Evolutionary conservation across 2,797 vertebrate genomes (phyloP), one percentile per base, ranked within the genome.

Genomic region (Macrochelys suwanniensis): DNA sequence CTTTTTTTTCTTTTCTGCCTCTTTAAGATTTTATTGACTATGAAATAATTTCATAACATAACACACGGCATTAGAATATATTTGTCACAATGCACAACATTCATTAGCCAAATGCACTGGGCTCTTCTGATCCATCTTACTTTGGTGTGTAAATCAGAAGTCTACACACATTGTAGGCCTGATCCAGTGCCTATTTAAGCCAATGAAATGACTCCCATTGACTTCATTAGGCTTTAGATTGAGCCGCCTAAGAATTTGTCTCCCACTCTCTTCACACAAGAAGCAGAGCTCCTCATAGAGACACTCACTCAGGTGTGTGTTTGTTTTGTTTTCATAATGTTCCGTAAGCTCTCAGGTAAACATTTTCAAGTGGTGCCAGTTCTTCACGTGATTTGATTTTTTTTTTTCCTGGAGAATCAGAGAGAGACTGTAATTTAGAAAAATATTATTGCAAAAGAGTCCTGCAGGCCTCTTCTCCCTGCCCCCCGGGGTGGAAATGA

Each of bases 291-390:
- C 77, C 37, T 13, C 11, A 23, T 45, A 33, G 68, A 33, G 17
- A 2, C 1, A 0, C 10, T 89, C 12, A 2, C 31, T 68, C 1
- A 0, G 50, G n/a, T 16, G 2, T n/a, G 7, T 19, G 51, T 54
- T 54, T 23, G 53, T 23, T 76, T 26, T 74, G 1, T 71, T 94
- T 90, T 53, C 15, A 25, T 28, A 45, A 4, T 0, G 0, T 56
- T 71, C 82, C 45, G 17, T 65, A 23, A 59, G 53, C 19, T 89
- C 56, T n/a, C 81, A 1, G 1, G 47, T 25, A 65, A 80, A 57
- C 7, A 79, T 86, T 92, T 85, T 80, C 85, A 9, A 9, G 6
- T n/a, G 61, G 74, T 1, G 2, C 50, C 81, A 33, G 51, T 54
- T 80, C 2, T 0, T 79, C 51, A 23, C 4, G 0, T 2, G 1